Percentiles rank a stretch among this genome's conserved stretches.
Evolutionary conservation across 2,888 invertebrate species (phyloP).

Genomic region (Gastracanthus pulcherrimus): DNA sequence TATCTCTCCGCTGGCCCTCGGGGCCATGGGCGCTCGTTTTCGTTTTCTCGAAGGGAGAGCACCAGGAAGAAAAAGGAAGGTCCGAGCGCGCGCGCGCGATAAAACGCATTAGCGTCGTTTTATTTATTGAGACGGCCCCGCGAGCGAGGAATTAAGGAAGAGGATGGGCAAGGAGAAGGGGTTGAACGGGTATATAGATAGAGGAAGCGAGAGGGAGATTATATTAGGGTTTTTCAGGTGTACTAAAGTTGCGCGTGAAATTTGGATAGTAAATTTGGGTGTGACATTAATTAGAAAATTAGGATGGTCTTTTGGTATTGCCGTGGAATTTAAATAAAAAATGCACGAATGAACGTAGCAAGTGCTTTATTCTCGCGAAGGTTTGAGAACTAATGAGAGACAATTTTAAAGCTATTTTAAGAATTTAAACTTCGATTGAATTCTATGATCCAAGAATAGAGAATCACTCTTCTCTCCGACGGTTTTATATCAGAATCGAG

Average conservation of each 20-base stretch:
- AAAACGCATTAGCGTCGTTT: constrained; percentile 72
- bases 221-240: constrained; percentile 3
- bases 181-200: not conserved
- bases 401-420: too few relatives aligned
- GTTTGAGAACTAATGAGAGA: too few relatives aligned
- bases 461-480: too few relatives aligned
- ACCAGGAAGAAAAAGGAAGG: not conserved
- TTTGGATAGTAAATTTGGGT: not conserved
- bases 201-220: constrained; percentile 14
- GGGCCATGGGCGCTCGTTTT: not conserved
- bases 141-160: too few relatives aligned
- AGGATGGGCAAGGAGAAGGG: not conserved
- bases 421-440: too few relatives aligned
- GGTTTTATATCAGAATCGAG: too few relatives aligned
- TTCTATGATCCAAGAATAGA: too few relatives aligned
- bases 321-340: too few relatives aligned
- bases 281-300: not conserved
- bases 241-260: not conserved
- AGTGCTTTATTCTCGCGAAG: too few relatives aligned
- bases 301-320: not conserved
- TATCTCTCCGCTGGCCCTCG: constrained; percentile 2
- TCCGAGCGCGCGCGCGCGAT: constrained; percentile 61
- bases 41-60: not conserved
- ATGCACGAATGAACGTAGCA: too few relatives aligned
- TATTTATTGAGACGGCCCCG: constrained; percentile 67